These are phyloP conservation scores for Stictonetta naevosa DNA, from an alignment of 2,113 vertebrate genomes.

Conservation along the genomic window DNA sequence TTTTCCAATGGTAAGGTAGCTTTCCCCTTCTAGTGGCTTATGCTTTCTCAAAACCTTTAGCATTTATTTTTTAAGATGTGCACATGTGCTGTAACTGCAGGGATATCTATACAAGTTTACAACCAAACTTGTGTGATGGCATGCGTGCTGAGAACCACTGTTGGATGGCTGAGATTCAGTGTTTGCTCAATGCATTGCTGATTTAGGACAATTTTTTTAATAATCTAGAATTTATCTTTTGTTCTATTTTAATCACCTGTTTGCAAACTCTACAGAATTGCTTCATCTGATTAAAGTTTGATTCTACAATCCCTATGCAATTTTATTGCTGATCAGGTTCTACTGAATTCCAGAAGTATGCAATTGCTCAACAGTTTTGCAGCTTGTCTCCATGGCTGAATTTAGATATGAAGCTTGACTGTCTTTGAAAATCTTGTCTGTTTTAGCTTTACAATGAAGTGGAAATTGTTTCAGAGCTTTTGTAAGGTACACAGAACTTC, in stretches of 20 bases:
- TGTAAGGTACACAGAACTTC: neutral
- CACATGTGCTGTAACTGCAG: neutral
- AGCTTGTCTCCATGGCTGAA: neutral
- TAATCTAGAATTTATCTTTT: neutral
- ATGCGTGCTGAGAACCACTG: neutral
- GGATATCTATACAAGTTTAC: neutral
- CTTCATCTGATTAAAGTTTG: neutral
- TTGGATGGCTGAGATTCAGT: neutral
- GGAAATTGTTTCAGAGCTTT: neutral
- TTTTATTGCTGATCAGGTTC: neutral
- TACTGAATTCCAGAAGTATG: neutral
- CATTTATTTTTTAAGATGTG: too few relatives aligned
- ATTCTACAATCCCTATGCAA: neutral
- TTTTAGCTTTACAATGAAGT: neutral
- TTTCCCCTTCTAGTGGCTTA: neutral
- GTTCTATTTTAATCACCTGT: neutral
- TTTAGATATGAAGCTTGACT: neutral
- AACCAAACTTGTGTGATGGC: neutral
- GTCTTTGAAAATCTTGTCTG: neutral
- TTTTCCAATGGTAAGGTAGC: neutral
- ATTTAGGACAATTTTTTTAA: neutral
- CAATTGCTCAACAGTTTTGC: neutral
- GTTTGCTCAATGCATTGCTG: neutral
- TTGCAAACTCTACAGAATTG: neutral
- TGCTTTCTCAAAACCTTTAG: neutral